Evolutionary conservation across 2,113 vertebrate species (phyloP).

Genomic region (Vireo altiloquus): DNA sequence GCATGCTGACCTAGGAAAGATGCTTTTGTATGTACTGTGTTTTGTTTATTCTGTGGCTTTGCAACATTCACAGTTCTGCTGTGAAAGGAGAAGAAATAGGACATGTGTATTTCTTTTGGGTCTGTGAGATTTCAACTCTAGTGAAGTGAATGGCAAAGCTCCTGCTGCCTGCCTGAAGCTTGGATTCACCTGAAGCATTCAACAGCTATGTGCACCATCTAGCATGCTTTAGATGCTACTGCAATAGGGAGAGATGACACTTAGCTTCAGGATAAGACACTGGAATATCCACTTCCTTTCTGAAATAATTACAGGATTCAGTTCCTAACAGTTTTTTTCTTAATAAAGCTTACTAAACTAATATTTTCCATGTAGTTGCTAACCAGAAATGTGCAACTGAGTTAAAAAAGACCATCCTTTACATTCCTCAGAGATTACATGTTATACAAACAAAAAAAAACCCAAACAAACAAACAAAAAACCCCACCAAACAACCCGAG

Average conservation of each 20-base stretch:
- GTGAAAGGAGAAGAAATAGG: background rate
- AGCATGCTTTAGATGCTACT: background rate
- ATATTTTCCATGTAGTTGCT: background rate
- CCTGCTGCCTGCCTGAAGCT: background rate
- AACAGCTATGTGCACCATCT: background rate
- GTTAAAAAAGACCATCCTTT: background rate
- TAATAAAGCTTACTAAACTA: background rate
- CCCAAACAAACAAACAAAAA: too few species aligned
- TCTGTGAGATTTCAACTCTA: background rate
- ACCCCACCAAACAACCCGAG: background rate
- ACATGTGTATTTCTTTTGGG: background rate
- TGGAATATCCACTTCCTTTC: background rate
- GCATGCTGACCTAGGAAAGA: background rate
- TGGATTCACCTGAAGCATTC: background rate
- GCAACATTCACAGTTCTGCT: background rate
- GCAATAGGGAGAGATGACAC: background rate
- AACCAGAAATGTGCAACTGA: background rate
- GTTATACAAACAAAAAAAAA: background rate
- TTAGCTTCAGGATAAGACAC: background rate
- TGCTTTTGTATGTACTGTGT: background rate
- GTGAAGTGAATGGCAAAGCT: background rate
- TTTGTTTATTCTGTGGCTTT: background rate
- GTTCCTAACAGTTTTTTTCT: background rate
- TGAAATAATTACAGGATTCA: background rate
- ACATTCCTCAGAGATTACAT: background rate